Evolutionary conservation across 2,113 vertebrate species (phyloP).

Genomic region (Abramis brama): DNA sequence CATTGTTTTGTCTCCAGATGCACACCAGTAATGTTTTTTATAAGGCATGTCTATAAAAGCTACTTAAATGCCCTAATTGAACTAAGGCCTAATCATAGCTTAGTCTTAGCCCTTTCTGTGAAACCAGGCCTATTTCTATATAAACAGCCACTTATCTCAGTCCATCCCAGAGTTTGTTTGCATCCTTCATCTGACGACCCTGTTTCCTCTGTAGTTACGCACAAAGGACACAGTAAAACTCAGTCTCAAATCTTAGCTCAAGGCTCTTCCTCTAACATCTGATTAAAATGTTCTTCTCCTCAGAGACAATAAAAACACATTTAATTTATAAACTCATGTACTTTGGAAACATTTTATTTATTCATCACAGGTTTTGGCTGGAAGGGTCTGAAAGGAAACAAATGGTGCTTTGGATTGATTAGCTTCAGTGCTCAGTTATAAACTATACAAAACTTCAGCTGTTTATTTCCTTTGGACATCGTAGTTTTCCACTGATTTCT

Average conservation of each 20-base stretch:
- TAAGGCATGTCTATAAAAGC: too few species aligned
- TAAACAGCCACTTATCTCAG: not conserved
- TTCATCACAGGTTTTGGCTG: conserved; percentile 8
- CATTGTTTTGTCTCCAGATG: too few species aligned
- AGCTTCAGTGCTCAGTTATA: conserved; percentile 10
- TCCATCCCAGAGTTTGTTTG: not conserved
- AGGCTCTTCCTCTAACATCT: not conserved
- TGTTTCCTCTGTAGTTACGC: not conserved
- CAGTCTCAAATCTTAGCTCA: not conserved
- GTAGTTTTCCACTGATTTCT: not conserved
- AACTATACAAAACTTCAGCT: conserved; percentile 36
- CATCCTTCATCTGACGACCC: not conserved
- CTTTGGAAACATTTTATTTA: conserved; percentile 21
- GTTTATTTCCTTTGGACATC: conserved; percentile 13
- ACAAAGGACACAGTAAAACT: not conserved
- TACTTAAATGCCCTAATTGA: too few species aligned
- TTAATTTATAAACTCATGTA: conserved; percentile 7
- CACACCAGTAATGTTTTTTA: too few species aligned
- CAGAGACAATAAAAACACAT: not conserved
- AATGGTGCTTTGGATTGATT: conserved; percentile 1
- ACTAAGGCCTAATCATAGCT: too few species aligned
- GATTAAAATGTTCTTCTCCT: not conserved
- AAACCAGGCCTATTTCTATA: not conserved
- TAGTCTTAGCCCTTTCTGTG: too few species aligned
- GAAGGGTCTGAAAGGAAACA: conserved; percentile 9